phyloP scores from a whole-genome alignment of 1,140 invertebrate species.

The Vanessa atalanta region DNA sequence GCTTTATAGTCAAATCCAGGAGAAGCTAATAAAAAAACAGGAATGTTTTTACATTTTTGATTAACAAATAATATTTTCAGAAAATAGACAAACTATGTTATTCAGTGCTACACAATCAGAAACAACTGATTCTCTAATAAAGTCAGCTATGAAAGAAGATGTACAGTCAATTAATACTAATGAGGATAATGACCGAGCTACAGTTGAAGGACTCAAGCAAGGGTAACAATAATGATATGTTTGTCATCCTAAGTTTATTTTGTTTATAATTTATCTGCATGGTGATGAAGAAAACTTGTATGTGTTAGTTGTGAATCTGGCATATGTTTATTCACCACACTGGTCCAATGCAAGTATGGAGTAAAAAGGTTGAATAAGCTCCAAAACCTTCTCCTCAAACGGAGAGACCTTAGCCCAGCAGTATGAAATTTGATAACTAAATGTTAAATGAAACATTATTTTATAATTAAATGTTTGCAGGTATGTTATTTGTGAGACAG shows the following conservation, averaged over 20 bases:
- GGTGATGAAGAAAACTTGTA: too few species aligned
- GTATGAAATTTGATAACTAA: too few species aligned
- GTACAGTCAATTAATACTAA: constrained; percentile 88
- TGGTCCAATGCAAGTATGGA: too few species aligned
- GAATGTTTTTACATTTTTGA: too few species aligned
- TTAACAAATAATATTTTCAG: constrained; percentile 45
- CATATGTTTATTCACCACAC: too few species aligned
- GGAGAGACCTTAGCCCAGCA: too few species aligned
- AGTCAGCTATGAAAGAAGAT: constrained; percentile 88
- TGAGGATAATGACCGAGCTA: constrained; percentile 84
- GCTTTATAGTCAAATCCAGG: too few species aligned
- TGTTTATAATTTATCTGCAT: too few species aligned
- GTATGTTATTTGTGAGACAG: constrained; percentile 88
- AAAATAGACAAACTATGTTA: constrained; percentile 90
- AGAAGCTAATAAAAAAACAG: too few species aligned
- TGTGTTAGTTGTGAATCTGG: too few species aligned
- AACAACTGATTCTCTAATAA: constrained; percentile 89
- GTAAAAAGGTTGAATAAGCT: too few species aligned
- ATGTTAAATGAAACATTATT: background rate
- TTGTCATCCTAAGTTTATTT: background rate
- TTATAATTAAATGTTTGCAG: constrained; percentile 46
- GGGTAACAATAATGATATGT: constrained; percentile 65
- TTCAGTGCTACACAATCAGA: constrained; percentile 91
- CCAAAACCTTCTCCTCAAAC: too few species aligned
- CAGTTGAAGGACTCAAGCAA: constrained; percentile 88